Percentiles rank a stretch among this genome's conserved stretches.
Evolutionary conservation across 2,888 invertebrate species (phyloP).

Genomic region (Drosophila koepferae): DNA sequence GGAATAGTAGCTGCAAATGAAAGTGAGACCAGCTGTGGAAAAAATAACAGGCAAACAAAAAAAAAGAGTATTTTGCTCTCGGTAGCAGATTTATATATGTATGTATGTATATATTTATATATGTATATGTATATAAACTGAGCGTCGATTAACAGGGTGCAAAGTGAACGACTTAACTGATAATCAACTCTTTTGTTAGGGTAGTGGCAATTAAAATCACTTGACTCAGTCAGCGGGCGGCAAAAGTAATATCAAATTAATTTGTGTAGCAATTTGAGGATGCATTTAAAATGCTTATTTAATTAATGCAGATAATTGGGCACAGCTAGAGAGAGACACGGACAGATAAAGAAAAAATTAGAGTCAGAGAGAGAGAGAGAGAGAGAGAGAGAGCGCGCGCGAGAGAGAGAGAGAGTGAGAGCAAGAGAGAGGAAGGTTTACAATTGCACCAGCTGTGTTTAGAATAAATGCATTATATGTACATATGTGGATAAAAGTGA

Average conservation of each 20-base stretch:
- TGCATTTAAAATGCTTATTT: constrained; percentile 70
- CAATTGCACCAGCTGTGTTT: not conserved
- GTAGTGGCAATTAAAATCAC: constrained; percentile 62
- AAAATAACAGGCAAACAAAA: not conserved
- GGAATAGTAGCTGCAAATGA: constrained; percentile 20
- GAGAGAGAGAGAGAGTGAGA: not conserved
- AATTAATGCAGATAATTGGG: constrained; percentile 72
- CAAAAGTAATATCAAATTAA: constrained; percentile 67
- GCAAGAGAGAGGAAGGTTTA: not conserved
- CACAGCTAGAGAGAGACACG: constrained; percentile 7
- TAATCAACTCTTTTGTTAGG: constrained; percentile 10
- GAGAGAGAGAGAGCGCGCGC: not conserved
- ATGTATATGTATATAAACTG: not conserved
- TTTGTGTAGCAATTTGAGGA: constrained; percentile 67
- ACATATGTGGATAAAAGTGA: not conserved
- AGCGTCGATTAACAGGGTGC: not conserved
- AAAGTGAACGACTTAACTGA: constrained; percentile 23
- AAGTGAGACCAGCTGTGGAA: constrained; percentile 1
- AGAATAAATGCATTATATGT: constrained; percentile 12
- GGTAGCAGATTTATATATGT: not conserved
- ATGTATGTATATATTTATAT: not conserved
- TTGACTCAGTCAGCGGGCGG: constrained; percentile 46
- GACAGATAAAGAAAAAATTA: not conserved
- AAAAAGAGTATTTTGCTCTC: not conserved
- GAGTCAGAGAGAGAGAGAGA: not conserved